Evolutionary conservation across 2,113 vertebrate species (phyloP), one percentile per base, ranked within the genome.

Genomic region (Eonycteris spelaea): DNA sequence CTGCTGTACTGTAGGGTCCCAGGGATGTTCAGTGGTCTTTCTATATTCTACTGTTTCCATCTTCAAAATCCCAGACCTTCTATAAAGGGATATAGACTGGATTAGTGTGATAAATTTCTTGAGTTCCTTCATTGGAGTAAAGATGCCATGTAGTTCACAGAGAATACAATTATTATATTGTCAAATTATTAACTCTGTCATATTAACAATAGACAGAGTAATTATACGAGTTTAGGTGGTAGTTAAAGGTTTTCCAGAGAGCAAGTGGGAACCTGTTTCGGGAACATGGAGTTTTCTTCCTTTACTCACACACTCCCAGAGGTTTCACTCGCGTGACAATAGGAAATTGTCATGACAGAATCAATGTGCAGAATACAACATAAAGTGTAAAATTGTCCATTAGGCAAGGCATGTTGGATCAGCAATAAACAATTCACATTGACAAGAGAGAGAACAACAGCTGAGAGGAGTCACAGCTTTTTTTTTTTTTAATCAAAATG

Each of bases 141-240:
- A 97, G 63, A 90, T 43, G 43, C 9, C 59, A 59, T 18, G n/a
- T 92, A 83, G 86, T 78, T 88, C 68, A 95, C 21, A 86, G 73
- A 91, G 55, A 92, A 82, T 86, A 7, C 79, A 91, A 95, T 96
- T 97, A 63, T 70, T 75, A 89, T 61, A 35, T 11, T 94, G 61
- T 96, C 90, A 88, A 95, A 94, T 95, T 95, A 95, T 86, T 97
- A 90, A 88, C 61, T 43, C 82, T 61, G 55, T 93, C 61, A 63
- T 51, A 77, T 57, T 87, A 93, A 93, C 24, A 92, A 83, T 40
- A 95, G 93, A 90, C 33, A 83, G 85, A 55, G 59, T 70, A 97
- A 96, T 84, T 93, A 85, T 53, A 77, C 22, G 67, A 92, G 80
- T 65, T 67, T 71, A 88, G 22, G 53, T 73, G 77, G 92, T 57